Evolutionary conservation across 2,888 invertebrate species (phyloP), one percentile per base, ranked within the genome.

Genomic region (Acleris emargana): DNA sequence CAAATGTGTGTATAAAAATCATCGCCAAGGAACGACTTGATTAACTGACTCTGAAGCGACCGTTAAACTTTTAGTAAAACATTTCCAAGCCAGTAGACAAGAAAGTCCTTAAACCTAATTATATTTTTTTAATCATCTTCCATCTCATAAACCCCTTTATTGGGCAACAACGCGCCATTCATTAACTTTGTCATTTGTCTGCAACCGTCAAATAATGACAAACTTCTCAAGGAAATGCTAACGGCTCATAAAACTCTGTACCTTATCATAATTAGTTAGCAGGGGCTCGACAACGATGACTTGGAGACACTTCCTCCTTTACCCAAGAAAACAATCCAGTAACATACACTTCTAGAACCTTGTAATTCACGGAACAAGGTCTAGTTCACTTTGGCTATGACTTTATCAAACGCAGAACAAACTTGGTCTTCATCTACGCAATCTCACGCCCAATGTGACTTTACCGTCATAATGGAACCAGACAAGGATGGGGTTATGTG

Each of bases 381-480:
- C 60, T 13, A 75, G 62, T 71, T 62, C 84, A 18, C 68, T 7
- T 0, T 53, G 61, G 6, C 69, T 42, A 32, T 0, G 2, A 7
- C 4, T 68, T 58, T 1, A 17, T 6, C 52, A 42, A 45, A 38
- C 45, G 67, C 62, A 67, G 69, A 69, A 61, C 63, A 67, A 55
- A 51, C 68, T 58, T 66, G 66, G 69, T 66, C 53, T 61, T 54
- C 50, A 32, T 32, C 58, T 55, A 82, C 81, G 83, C 88, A 88
- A 89, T 89, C 87, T 88, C 83, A 88, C 86, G 89, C 87, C 84
- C 86, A 84, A 88, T 88, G 87, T 88, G 87, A 84, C 84, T 88
- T 87, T 88, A 88, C 88, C 84, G 88, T 82, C 81, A 84, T 88
- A 89, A 89, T 87, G 87, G 82, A 87, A 79, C 81, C 78, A 67